Base-by-base conservation (phyloP, 2,888 invertebrate species). In the Branchellion lobata region DNA sequence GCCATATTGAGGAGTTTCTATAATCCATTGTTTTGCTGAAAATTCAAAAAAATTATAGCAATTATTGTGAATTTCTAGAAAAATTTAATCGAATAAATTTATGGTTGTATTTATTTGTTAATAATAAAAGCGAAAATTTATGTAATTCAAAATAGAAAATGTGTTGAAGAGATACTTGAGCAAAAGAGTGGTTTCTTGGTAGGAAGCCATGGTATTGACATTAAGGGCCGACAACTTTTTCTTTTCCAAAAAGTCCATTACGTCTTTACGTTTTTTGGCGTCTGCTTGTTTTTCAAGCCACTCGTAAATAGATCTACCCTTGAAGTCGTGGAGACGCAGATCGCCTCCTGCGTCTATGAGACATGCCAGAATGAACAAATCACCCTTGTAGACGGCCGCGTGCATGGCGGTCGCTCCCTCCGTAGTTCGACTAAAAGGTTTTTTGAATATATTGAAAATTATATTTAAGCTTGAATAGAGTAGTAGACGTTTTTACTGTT, bases 281-380 rank as follows among this genome's bases (percentile, higher is more conserved):
- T 85, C 84, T 21, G 82, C 81, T 57, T 86, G 84, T 27, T 83
- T 65, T 27, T 84, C 77, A 27, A 85, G 85, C 85, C 86, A 87
- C 78, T 86, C 85, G 80, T 83, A 84, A 2, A 87, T 85, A n/a
- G 86, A 85, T 61, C 86, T 84, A 5, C 86, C 85, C n/a, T 84
- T 81, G 27, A 51, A 61, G 82, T 89, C 89, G 82, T 87, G 87
- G 5, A 88, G 84, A 31, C 88, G 83, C 29, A 89, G 84, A 82
- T 89, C 88, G 14, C 88, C 89, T 34, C 88, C 88, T 40, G 85
- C 85, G 79, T 86, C 85, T 3, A 88, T 83, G 53, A 89, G 83
- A 33, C 85, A 82, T 27, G 85, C 84, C 24, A 89, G 80, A 36
- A 87, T 84, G 69, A 85, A 84, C 36, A 85, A 79, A 81, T 86